Base-by-base conservation (phyloP, 2,113 vertebrate species). In the Amphiprion percula region DNA sequence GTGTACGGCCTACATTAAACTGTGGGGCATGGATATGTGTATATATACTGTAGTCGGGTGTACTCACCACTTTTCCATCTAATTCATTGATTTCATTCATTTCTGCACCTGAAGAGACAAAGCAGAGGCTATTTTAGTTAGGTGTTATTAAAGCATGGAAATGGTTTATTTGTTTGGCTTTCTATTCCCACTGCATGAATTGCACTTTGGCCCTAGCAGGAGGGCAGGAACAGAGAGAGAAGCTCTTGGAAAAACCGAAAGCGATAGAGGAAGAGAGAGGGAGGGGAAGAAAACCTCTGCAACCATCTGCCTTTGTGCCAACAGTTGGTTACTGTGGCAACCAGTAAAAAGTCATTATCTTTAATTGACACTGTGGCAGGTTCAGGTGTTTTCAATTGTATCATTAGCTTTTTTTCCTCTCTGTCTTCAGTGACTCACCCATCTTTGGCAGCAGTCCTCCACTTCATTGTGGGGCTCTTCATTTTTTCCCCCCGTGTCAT, bases 331-430 rank as follows among this genome's bases (percentile, higher is more conserved):
- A 88, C 94, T 89, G 90, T 91, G 91, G 92, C 87, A 94, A 94
- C 93, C 88, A 86, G 84, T 91, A 90, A 93, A 93, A 93, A 87
- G 90, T 87, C 77, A 93, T 93, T 91, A 91, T 91, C 79, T 90
- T 91, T 94, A 93, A 93, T 93, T 94, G 92, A 93, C 91, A 90
- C 87, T 81, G 84, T 90, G 79, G 88, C 87, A 89, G 82, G 89
- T 93, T 94, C 90, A 94, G 92, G 92, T 94, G 90, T 94, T 93
- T 94, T 92, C 90, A 88, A 79, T 90, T 91, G 85, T 87, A 77
- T 90, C 80, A 64, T 83, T 79, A 85, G 60, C 68, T 81, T 73
- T 70, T 39, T 76, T 39, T 3, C 15, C 28, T 23, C 39, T 63
- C 37, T 61, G 68, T 52, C 19, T 68, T 55, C 53, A 46, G 66